A percentile compares a stretch with the other conserved stretches of the same genome.
Conservation (phyloP, 2,113 vertebrate species). For the Dunckerocampus dactyliophorus region DNA sequence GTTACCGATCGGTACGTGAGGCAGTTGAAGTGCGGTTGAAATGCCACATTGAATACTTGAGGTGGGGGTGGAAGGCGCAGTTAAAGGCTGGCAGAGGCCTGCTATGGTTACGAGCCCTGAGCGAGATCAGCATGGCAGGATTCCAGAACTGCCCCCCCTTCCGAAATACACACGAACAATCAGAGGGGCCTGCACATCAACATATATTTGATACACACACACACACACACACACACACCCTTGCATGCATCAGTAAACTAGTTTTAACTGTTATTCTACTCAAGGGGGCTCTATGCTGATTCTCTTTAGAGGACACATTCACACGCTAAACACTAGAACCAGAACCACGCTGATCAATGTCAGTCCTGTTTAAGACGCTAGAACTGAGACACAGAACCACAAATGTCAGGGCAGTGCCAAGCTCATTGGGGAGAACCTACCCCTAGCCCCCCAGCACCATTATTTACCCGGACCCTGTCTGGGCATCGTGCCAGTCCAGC, state of each 20-base stretch:
- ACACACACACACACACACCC: constrained; percentile 12
- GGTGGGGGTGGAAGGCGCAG: constrained; percentile 37
- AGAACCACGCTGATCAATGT: neutral
- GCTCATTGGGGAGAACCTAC: constrained; percentile 36
- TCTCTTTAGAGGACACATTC: constrained; percentile 7
- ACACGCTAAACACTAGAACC: neutral
- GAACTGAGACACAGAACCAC: constrained; percentile 34
- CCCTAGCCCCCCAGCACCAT: constrained; percentile 33
- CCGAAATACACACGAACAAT: constrained; percentile 22
- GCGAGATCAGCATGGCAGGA: constrained; percentile 66
- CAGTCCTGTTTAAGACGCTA: constrained; percentile 24
- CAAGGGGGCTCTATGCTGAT: constrained; percentile 13
- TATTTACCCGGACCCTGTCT: constrained; percentile 57
- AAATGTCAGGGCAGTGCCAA: constrained; percentile 43
- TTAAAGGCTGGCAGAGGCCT: constrained; percentile 65
- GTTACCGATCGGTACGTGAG: constrained; percentile 48
- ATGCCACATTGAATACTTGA: constrained; percentile 64
- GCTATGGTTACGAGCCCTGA: constrained; percentile 70
- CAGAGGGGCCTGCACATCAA: constrained; percentile 35
- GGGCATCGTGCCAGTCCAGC: constrained; percentile 58
- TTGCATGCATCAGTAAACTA: constrained; percentile 22
- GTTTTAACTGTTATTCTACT: constrained; percentile 37
- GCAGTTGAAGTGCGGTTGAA: constrained; percentile 68
- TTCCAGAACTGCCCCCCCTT: constrained; percentile 56
- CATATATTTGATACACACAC: constrained; percentile 14